Evolutionary conservation across 2,888 invertebrate genomes (phyloP).

Genomic region (Dioctria rufipes): DNA sequence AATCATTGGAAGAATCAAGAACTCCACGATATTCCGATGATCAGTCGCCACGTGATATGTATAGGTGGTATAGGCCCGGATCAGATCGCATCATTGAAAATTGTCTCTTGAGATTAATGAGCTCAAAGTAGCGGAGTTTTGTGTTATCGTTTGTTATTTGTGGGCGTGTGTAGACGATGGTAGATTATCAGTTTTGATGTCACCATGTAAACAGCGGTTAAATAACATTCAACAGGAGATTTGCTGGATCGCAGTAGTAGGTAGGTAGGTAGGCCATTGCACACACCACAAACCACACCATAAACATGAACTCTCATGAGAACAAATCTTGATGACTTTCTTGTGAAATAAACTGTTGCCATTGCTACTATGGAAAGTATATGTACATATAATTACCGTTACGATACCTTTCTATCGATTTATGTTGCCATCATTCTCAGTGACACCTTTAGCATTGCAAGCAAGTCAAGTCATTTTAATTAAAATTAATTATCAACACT

Average conservation of each 20-base stretch:
- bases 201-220: slow-evolving; percentile 35
- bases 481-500: slow-evolving; percentile 39
- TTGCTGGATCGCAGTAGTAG: too few species aligned
- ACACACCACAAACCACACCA: too few species aligned
- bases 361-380: slow-evolving; percentile 7
- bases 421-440: slow-evolving; percentile 39
- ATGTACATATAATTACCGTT: slow-evolving; percentile 26
- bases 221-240: not conserved
- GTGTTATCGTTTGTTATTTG: slow-evolving; percentile 30
- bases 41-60: not conserved
- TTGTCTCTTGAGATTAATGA: slow-evolving; percentile 25
- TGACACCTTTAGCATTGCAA: slow-evolving; percentile 27
- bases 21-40: slow-evolving; percentile 7
- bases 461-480: slow-evolving; percentile 24
- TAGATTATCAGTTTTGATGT: slow-evolving; percentile 29
- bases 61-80: not conserved
- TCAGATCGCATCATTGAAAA: not conserved
- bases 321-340: slow-evolving; percentile 14
- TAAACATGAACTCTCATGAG: slow-evolving; percentile 13
- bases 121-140: slow-evolving; percentile 21
- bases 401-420: slow-evolving; percentile 33
- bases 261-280: too few species aligned
- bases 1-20: slow-evolving; percentile 15
- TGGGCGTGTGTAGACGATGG: slow-evolving; percentile 31
- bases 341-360: slow-evolving; percentile 28